Percentiles rank a stretch among this genome's conserved stretches.
Conservation (phyloP, 2,797 vertebrate genomes). For the Falco rusticolus region DNA sequence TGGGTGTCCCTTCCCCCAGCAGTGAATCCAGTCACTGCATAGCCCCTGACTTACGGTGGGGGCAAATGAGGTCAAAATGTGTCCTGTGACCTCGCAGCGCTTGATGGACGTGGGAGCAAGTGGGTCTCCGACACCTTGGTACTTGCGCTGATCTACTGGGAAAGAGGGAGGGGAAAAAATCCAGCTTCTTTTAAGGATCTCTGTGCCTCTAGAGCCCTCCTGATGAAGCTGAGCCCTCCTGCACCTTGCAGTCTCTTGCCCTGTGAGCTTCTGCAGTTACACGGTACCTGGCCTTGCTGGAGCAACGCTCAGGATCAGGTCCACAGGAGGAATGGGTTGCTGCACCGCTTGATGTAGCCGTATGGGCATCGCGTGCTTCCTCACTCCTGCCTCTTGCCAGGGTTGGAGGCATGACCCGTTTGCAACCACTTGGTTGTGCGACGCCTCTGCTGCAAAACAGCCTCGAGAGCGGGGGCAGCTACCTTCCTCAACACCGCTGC, state of each 20-base stretch:
- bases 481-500: not conserved
- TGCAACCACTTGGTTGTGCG: not conserved
- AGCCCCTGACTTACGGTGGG: not conserved
- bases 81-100: slow-evolving; percentile 5
- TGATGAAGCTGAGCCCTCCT: not conserved
- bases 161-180: not conserved
- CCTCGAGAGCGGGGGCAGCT: not conserved
- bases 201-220: not conserved
- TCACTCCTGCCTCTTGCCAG: not conserved
- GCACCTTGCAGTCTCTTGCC: not conserved
- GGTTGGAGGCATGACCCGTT: not conserved
- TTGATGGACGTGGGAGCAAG: not conserved
- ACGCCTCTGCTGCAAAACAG: not conserved
- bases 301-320: not conserved
- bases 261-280: not conserved
- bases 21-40: not conserved
- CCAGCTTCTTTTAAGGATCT: not conserved
- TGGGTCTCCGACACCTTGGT: not conserved
- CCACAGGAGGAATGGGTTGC: not conserved
- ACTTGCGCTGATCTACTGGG: not conserved
- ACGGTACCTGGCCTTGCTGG: not conserved
- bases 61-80: not conserved
- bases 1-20: not conserved
- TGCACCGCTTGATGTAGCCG: not conserved
- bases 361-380: not conserved